These are phyloP conservation scores for Xenopus tropicalis DNA, from an alignment of 2,113 vertebrate species.

Conservation along the genomic window UCB_Xtro_10.0 CM004450.2:60103001-60103500, in stretches of 20 bases:
- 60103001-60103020: conserved; percentile 22
- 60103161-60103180: neutral
- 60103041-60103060: neutral
- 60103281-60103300: conserved; percentile 18
- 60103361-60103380: neutral
- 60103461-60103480: neutral
- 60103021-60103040: conserved; percentile 17
- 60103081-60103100: neutral
- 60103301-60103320: conserved; percentile 21
- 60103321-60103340: conserved; percentile 17
- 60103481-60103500: no score
- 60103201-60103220: neutral
- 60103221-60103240: conserved; percentile 30
- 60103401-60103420: neutral
- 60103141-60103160: neutral
- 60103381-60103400: neutral
- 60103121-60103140: neutral
- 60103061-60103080: conserved; percentile 4
- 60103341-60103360: conserved; percentile 7
- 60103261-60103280: neutral
- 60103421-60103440: neutral
- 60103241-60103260: conserved; percentile 12
- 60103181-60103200: neutral
- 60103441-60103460: neutral
- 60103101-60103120: neutral